A percentile compares a stretch with the other conserved stretches of the same genome.
Conservation (phyloP, 1,140 invertebrate species). For the Solenopsis invicta region DNA sequence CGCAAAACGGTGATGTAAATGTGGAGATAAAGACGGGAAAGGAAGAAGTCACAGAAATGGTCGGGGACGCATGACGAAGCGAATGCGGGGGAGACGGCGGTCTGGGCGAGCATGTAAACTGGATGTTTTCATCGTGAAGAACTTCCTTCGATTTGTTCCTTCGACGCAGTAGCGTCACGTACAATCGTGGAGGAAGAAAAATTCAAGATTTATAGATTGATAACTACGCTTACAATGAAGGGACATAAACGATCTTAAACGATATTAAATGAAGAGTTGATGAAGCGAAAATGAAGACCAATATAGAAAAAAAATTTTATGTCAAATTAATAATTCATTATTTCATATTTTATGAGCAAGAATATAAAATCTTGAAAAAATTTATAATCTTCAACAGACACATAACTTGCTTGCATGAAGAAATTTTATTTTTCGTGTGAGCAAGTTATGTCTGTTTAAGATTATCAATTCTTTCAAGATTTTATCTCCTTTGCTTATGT, state of each 20-base stretch:
- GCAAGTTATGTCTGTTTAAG: no score
- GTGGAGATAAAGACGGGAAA: neutral
- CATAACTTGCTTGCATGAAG: no score
- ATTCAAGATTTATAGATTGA: neutral
- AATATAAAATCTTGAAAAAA: no score
- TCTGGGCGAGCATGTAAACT: neutral
- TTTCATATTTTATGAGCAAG: no score
- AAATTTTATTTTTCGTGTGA: no score
- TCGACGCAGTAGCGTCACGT: neutral
- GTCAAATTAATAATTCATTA: no score
- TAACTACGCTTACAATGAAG: neutral
- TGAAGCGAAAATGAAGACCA: neutral
- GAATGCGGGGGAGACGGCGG: neutral
- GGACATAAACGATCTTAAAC: neutral
- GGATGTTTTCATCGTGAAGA: neutral
- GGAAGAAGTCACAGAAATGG: neutral
- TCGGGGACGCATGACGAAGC: neutral
- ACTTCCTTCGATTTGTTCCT: neutral
- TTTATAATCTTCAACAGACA: no score
- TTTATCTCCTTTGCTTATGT: no score
- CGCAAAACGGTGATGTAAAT: slow-evolving; percentile 11
- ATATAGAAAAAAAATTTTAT: no score
- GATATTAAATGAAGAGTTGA: neutral
- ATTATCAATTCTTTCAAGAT: no score
- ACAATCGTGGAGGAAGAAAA: neutral